These are phyloP conservation scores for Sarotherodon lohbergeri DNA, from an alignment of 2,113 vertebrate genomes.

Conservation along the genomic window DNA sequence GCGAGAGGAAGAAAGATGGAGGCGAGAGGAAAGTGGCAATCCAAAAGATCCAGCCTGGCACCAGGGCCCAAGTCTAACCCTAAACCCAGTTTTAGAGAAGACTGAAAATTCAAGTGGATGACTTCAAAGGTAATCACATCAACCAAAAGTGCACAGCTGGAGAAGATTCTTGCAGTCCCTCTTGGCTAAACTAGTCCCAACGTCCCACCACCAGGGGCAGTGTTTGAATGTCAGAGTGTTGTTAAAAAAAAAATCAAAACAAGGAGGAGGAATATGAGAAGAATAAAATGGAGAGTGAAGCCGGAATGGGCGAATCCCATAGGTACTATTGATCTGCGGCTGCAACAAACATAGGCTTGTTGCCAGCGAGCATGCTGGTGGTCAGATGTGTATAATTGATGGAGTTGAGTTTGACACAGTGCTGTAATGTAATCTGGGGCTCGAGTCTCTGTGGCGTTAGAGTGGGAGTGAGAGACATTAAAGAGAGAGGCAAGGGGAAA, in stretches of 20 bases:
- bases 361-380: slow-evolving; percentile 34
- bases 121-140: not conserved
- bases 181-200: not conserved
- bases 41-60: not conserved
- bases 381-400: slow-evolving; percentile 66
- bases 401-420: slow-evolving; percentile 48
- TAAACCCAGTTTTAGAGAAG: not conserved
- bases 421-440: slow-evolving; percentile 57
- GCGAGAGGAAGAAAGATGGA: not conserved
- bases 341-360: not conserved
- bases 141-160: not conserved
- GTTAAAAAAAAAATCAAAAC: slow-evolving; percentile 6
- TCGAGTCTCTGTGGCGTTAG: slow-evolving; percentile 5
- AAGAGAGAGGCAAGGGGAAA: not conserved
- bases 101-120: not conserved
- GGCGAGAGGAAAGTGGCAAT: not conserved
- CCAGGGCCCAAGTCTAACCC: not conserved
- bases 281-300: slow-evolving; percentile 9
- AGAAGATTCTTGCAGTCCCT: not conserved
- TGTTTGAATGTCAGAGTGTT: not conserved
- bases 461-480: not conserved
- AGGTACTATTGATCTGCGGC: slow-evolving; percentile 46
- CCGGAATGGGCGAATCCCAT: slow-evolving; percentile 9
- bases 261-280: not conserved
- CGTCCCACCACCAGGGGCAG: not conserved